Evolutionary conservation across 2,113 vertebrate species (phyloP), one percentile per base, ranked within the genome.

Genomic region (Amazona guildingii): DNA sequence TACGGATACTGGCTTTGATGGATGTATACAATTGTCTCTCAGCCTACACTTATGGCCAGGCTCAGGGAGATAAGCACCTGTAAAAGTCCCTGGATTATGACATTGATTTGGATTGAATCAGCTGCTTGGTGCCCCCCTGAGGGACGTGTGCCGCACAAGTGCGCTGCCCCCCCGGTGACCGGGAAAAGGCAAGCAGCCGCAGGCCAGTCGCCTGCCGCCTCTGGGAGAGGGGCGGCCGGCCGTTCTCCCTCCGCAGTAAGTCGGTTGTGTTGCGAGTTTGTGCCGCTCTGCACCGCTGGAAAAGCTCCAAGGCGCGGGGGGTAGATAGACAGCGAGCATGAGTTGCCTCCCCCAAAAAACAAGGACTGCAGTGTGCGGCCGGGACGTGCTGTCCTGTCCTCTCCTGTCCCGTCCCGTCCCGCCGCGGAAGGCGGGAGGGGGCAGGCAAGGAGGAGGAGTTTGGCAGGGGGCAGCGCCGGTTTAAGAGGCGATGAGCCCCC

Each of bases 401-500:
- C 41, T 27, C 55, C 82, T 1, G 51, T 51, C 25, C 46, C 17
- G 68, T 59, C 66, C 62, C 11, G 6, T 28, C 44, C 55, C 25
- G 6, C 1, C 35, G 69, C 17, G 44, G 28, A 21, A 16, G 54
- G 54, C 8, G 29, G 79, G 18, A 10, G 41, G 77, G 31, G 51
- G 64, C 4, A 59, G 62, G 67, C 13, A 7, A 15, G 52, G 67
- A 80, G 96, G 97, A 87, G 97, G 97, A 85, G 81, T 85, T 92
- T 96, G 95, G 62, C 81, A 2, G 37, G 39, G n/a, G 28, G 76
- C 59, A 66, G 74, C 52, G 51, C 21, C 33, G 31, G 55, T 39
- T 96, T 98, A 97, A 98, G 97, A 97, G 61, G 83, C 62, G 43
- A 95, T 48, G 93, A 76, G 49, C 9, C 63, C 24, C 46, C 3